Evolutionary conservation across 2,113 vertebrate species (phyloP).

Genomic region (Physeter macrocephalus): DNA sequence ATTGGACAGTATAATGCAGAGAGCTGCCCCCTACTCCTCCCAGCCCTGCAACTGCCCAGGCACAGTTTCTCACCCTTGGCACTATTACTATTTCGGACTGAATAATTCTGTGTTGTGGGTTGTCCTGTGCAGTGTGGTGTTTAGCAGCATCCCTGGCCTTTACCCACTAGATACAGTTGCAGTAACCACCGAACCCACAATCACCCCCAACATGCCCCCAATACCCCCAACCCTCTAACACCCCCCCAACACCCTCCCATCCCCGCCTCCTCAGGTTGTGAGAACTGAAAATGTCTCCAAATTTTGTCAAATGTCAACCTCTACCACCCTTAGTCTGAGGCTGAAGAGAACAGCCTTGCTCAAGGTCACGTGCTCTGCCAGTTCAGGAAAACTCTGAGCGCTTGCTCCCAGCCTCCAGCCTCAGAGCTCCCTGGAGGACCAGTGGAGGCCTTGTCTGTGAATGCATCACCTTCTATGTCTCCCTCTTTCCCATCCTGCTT

Average conservation of each 20-base stretch:
- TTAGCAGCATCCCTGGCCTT: neutral
- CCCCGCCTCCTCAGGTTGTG: neutral
- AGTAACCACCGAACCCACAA: neutral
- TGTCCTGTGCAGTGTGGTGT: neutral
- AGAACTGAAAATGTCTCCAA: neutral
- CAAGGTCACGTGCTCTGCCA: neutral
- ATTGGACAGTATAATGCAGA: neutral
- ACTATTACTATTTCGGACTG: neutral
- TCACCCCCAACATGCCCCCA: neutral
- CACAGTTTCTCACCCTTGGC: neutral
- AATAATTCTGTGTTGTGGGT: neutral
- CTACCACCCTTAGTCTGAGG: neutral
- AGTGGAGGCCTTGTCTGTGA: neutral
- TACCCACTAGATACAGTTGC: no score
- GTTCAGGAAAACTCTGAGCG: no score
- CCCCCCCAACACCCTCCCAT: no score
- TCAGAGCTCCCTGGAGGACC: neutral
- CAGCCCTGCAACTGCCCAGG: no score
- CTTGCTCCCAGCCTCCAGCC: accelerated
- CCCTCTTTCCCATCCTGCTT: neutral
- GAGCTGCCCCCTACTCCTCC: neutral
- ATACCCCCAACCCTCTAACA: no score
- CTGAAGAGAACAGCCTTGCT: neutral
- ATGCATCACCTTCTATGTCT: neutral
- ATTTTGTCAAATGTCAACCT: neutral